phyloP scores from a whole-genome alignment of 2,888 invertebrate genomes.

The Cephus rjabovi region DNA sequence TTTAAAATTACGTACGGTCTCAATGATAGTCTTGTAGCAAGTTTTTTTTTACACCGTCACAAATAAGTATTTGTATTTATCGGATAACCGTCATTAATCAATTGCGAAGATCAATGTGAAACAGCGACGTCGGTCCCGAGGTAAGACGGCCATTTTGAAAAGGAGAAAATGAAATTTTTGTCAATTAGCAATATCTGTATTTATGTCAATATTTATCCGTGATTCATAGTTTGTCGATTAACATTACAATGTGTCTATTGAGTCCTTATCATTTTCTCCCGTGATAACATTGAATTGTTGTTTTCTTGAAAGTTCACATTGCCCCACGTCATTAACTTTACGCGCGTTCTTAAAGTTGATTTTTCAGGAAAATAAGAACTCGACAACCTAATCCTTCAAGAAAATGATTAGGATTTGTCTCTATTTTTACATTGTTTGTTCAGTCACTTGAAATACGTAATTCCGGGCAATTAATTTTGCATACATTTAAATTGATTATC shows the following conservation, averaged over 20 bases:
- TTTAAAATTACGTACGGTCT: background rate
- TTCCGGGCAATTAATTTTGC: background rate
- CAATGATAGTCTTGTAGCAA: background rate
- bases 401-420: background rate
- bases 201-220: background rate
- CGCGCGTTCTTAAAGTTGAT: too few species aligned
- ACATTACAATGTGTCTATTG: background rate
- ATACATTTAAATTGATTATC: background rate
- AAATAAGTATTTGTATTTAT: background rate
- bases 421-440: background rate
- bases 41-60: background rate
- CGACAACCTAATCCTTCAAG: too few species aligned
- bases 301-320: too few species aligned
- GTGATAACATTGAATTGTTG: too few species aligned
- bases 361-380: too few species aligned
- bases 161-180: background rate
- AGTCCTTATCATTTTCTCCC: too few species aligned
- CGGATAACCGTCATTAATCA: background rate
- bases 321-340: too few species aligned
- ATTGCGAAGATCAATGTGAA: background rate
- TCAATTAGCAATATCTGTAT: background rate
- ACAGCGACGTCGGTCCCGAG: background rate
- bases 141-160: background rate
- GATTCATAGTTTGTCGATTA: background rate
- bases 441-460: background rate